A percentile compares a stretch with the other conserved stretches of the same genome.
These are phyloP conservation scores for Antechinus flavipes DNA, from an alignment of 2,113 vertebrate genomes.

Conservation along the genomic window DNA sequence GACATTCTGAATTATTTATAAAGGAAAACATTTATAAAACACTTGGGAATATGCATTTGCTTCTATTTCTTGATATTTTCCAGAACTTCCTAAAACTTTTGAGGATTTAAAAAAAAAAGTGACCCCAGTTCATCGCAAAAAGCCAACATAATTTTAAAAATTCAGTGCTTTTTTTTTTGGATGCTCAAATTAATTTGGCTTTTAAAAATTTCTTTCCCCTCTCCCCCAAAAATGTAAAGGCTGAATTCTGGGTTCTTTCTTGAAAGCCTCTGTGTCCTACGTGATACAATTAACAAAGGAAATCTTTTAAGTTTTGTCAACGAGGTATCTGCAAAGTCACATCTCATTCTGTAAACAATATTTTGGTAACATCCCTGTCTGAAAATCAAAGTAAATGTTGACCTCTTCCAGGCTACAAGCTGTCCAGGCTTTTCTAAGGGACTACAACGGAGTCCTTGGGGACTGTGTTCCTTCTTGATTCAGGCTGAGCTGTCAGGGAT, in stretches of 20 bases:
- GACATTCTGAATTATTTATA: constrained; percentile 62
- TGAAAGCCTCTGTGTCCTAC: constrained; percentile 57
- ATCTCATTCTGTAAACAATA: constrained; percentile 85
- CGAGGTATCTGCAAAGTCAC: constrained; percentile 84
- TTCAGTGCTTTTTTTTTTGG: constrained; percentile 54
- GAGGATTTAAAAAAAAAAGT: constrained; percentile 51
- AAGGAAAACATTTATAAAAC: constrained; percentile 66
- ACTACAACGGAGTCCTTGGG: not conserved
- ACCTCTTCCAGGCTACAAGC: not conserved
- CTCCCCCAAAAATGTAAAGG: constrained; percentile 69
- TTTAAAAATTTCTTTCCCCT: constrained; percentile 65
- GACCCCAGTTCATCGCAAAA: constrained; percentile 62
- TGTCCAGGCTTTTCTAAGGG: not conserved
- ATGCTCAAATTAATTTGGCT: constrained; percentile 70
- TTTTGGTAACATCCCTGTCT: constrained; percentile 74
- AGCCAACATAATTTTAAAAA: constrained; percentile 56
- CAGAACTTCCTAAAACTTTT: constrained; percentile 61
- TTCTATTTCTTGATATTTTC: constrained; percentile 53
- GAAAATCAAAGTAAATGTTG: constrained; percentile 64
- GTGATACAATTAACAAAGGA: constrained; percentile 57
- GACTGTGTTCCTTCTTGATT: not conserved
- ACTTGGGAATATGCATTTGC: constrained; percentile 68
- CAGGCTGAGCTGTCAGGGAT: constrained; percentile 56
- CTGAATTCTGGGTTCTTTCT: constrained; percentile 73
- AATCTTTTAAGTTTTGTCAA: constrained; percentile 76